Conservation (phyloP, 2,797 vertebrate species). For the Meriones psammophilus region DNA sequence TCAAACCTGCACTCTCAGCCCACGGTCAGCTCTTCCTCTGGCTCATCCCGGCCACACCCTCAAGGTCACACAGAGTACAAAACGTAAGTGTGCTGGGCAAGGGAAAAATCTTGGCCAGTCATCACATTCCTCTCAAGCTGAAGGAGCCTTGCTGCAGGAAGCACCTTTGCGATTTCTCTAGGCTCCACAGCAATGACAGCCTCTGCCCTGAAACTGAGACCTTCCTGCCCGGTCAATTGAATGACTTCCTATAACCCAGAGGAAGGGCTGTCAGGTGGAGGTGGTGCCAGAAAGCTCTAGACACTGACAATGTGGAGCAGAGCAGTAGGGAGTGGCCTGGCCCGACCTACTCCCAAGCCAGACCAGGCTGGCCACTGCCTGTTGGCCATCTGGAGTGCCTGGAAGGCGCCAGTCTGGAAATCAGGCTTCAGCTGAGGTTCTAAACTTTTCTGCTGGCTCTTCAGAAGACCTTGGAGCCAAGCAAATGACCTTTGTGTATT, state of each 20-base stretch:
- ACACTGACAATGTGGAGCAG: conserved; percentile 21
- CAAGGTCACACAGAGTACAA: neutral
- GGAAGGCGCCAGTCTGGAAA: conserved; percentile 52
- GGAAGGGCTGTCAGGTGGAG: neutral
- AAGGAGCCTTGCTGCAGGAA: neutral
- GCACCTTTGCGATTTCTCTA: neutral
- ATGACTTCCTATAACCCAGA: conserved; percentile 51
- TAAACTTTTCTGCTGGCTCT: conserved; percentile 46
- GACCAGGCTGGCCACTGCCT: neutral
- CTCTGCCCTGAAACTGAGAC: neutral
- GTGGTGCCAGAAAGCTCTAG: neutral
- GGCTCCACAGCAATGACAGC: conserved; percentile 12
- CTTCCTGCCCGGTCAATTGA: conserved; percentile 33
- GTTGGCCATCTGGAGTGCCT: conserved; percentile 64
- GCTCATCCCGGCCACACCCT: neutral
- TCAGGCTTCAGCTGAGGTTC: conserved; percentile 22
- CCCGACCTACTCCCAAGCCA: conserved; percentile 38
- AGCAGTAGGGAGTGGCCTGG: conserved; percentile 26
- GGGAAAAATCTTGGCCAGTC: conserved; percentile 3
- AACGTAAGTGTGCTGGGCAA: neutral
- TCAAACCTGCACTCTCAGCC: neutral
- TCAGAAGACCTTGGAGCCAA: conserved; percentile 71
- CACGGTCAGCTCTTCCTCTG: neutral
- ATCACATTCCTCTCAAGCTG: neutral
- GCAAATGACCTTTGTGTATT: neutral